Evolutionary conservation across 1,140 invertebrate genomes (phyloP), one percentile per base, ranked within the genome.

Genomic region (Sycophaga agraensis): DNA sequence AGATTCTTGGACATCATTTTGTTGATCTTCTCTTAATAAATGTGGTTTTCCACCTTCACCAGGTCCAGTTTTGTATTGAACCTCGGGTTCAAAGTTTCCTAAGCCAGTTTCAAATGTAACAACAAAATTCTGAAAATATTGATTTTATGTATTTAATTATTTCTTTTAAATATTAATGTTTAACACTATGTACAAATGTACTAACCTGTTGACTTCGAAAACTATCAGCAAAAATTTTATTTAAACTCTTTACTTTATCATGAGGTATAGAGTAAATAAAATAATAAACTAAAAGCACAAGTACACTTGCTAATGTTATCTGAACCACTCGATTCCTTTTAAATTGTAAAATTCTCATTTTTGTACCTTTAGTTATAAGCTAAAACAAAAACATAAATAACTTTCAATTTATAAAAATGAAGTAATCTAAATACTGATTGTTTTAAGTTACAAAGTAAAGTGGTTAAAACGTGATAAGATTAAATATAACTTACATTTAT

Each of bases 41-140:
- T 94, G 89, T 4, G 91, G 81, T 71, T 89, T 88, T 2, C 94
- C 94, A 57, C 84, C 85, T 82, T 94, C 93, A 12, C 95, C 94
- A 40, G 94, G 92, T 1, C 93, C 94, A 43, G 77, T 80, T 65
- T 82, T 84, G n/a, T 76, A 64, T 46, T 79, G 73, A 35, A 85
- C 72, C 68, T 78, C 83, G 0, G 87, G 89, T 71, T 93, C 91
- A 72, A 90, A 92, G 75, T 87, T 87, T 14, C 86, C 86, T 14
- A 84, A 68, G 9, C 65, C 79, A 31, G 74, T 68, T 9, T 71
- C 54, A 5, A 78, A 59, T 4, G 75, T 70, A 37, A 81, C 75
- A 53, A n/a, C 31, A 37, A 17, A 12, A 17, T 26, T 39, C 59
- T 62, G 6, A 35, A 48, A 9, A 42, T 50, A n/a, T 19, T 46